Percentiles rank a stretch among this genome's conserved stretches.
Evolutionary conservation across 1,140 invertebrate genomes (phyloP).

Genomic region (Polypedilum vanderplanki): DNA sequence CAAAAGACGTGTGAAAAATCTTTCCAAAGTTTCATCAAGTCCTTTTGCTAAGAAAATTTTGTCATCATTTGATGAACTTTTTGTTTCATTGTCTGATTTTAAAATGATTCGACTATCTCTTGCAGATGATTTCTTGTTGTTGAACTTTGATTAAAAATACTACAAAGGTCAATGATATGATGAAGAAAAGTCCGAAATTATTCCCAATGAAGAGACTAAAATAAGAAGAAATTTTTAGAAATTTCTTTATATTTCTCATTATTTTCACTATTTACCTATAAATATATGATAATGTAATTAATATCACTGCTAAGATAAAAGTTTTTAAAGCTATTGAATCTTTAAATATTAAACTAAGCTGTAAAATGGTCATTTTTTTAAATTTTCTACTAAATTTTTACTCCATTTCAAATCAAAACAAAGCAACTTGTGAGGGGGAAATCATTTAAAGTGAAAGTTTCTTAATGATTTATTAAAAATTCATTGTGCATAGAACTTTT

Average conservation of each 20-base stretch:
- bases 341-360: background rate
- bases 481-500: too few species aligned
- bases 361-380: too few species aligned
- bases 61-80: background rate
- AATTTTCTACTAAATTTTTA: too few species aligned
- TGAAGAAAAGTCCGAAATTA: background rate
- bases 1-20: constrained; percentile 31
- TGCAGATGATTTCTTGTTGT: background rate
- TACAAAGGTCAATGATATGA: background rate
- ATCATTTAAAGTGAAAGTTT: too few species aligned
- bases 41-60: background rate
- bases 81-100: background rate
- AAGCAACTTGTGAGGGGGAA: too few species aligned
- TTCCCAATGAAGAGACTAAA: background rate
- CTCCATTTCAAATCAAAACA: too few species aligned
- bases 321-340: background rate
- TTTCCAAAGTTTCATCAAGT: background rate
- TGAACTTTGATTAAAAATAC: background rate
- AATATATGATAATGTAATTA: background rate
- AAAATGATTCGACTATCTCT: background rate
- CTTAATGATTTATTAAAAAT: too few species aligned
- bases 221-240: background rate
- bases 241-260: background rate
- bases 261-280: background rate
- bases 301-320: background rate